phyloP scores from a whole-genome alignment of 2,797 vertebrate species.

The Sphaeramia orbicularis region DNA sequence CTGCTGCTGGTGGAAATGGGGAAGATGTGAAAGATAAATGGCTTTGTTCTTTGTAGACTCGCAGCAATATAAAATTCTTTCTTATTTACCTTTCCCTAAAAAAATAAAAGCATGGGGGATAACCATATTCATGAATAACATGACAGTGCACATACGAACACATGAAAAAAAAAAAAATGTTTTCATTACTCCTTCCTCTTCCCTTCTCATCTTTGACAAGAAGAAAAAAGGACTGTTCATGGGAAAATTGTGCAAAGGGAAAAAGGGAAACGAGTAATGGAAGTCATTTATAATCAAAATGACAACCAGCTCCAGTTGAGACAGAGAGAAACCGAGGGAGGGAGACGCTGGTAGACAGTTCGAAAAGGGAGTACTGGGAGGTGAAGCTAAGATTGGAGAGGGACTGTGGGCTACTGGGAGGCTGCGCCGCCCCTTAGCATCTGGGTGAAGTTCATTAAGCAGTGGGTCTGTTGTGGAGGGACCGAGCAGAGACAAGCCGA shows the following conservation, averaged over 20 bases:
- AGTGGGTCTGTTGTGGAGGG: constrained; percentile 45
- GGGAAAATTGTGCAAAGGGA: constrained; percentile 31
- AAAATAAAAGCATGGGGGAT: constrained; percentile 6
- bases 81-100: constrained; percentile 41
- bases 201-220: not conserved
- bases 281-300: constrained; percentile 68
- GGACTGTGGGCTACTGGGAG: constrained; percentile 68
- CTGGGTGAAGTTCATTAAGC: constrained; percentile 76
- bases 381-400: constrained; percentile 66
- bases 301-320: constrained; percentile 53
- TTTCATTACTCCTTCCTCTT: not conserved
- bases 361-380: constrained; percentile 44
- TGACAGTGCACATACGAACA: constrained; percentile 16
- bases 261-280: constrained; percentile 39
- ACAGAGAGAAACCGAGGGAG: constrained; percentile 11
- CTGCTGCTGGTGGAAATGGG: constrained; percentile 64
- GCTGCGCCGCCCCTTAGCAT: constrained; percentile 65
- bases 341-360: constrained; percentile 40
- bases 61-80: constrained; percentile 37
- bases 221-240: constrained; percentile 13
- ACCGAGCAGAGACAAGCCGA: constrained; percentile 31
- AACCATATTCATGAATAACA: constrained; percentile 25
- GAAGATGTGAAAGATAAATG: constrained; percentile 67
- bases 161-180: not conserved
- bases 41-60: constrained; percentile 69